A percentile compares a stretch with the other conserved stretches of the same genome.
phyloP scores from a whole-genome alignment of 64 coral and sea anemone genomes.

The Montipora sp. region DNA sequence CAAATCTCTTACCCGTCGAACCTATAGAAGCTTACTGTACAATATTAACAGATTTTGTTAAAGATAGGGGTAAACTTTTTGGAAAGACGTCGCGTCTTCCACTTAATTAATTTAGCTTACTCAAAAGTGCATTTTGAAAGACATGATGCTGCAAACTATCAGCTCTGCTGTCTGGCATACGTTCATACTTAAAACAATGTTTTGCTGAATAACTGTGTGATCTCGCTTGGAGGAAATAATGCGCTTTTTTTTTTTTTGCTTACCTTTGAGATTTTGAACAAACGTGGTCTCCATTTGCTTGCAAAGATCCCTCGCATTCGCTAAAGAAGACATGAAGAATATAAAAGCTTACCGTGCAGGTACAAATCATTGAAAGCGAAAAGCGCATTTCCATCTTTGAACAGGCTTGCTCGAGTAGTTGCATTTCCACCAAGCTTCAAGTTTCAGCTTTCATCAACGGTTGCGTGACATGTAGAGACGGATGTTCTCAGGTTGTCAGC shows the following conservation, averaged over 20 bases:
- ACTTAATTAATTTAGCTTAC: too few species aligned
- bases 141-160: too few species aligned
- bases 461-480: background rate
- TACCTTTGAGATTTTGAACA: constrained; percentile 67
- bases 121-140: too few species aligned
- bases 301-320: background rate
- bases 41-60: too few species aligned
- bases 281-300: constrained; percentile 34
- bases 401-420: background rate
- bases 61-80: too few species aligned
- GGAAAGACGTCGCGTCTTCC: too few species aligned
- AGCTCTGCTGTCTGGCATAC: too few species aligned
- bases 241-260: background rate
- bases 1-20: too few species aligned
- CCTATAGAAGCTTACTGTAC: too few species aligned
- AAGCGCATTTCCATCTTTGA: constrained; percentile 9
- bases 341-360: background rate
- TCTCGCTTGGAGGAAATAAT: background rate
- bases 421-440: background rate
- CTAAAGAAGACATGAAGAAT: background rate
- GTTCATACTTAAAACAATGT: too few species aligned
- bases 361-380: background rate
- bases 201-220: too few species aligned
- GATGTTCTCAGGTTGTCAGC: too few species aligned
- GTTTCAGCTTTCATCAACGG: background rate